phyloP scores from a whole-genome alignment of 2,888 invertebrate genomes.

The Cosmorhoe ocellata region DNA sequence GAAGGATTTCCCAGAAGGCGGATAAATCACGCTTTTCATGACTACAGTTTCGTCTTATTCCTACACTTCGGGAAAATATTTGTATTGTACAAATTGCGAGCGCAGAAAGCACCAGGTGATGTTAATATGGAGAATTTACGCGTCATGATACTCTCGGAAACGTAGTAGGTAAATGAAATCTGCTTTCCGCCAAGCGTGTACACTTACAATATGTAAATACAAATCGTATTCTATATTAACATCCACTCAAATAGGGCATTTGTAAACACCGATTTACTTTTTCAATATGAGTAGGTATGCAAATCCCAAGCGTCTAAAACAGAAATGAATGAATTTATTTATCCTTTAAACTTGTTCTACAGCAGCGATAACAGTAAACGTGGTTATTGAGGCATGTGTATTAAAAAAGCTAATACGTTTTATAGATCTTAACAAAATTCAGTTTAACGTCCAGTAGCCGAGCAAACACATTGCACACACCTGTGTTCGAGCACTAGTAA shows the following conservation, averaged over 20 bases:
- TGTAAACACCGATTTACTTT: conserved; percentile 33
- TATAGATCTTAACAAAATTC: conserved; percentile 12
- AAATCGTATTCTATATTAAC: conserved; percentile 31
- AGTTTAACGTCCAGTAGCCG: conserved; percentile 8
- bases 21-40: conserved; percentile 75
- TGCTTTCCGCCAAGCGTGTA: conserved; percentile 23
- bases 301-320: too few species aligned
- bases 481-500: conserved; percentile 47
- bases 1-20: conserved; percentile 70
- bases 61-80: conserved; percentile 31
- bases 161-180: conserved; percentile 20
- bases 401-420: conserved; percentile 4
- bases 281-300: conserved; percentile 2
- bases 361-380: neutral
- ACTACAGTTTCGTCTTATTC: conserved; percentile 41
- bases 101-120: conserved; percentile 25
- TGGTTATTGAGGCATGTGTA: neutral
- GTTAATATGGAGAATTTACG: conserved; percentile 29
- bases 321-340: too few species aligned
- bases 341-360: neutral
- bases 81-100: conserved; percentile 28
- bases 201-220: conserved; percentile 31
- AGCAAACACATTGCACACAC: conserved; percentile 42
- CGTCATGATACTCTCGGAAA: conserved; percentile 27
- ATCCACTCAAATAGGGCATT: conserved; percentile 29